A percentile compares a stretch with the other conserved stretches of the same genome.
phyloP scores from a whole-genome alignment of 30 jellyfish, hydroid and myxozoan species.

The Hydractinia echinata region DNA sequence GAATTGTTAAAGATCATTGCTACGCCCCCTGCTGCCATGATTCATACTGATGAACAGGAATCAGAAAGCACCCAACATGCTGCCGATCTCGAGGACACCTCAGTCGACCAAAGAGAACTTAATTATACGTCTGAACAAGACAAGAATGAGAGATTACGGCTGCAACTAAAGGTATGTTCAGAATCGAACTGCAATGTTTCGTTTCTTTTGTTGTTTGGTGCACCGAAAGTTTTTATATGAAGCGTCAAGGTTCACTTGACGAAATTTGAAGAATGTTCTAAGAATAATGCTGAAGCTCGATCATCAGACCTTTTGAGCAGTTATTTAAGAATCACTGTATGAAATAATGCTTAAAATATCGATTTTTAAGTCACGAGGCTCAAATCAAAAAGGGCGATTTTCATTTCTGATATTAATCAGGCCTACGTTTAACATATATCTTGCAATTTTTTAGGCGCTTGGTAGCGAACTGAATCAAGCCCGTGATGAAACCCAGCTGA shows the following conservation, averaged over 20 bases:
- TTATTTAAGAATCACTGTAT: too few species aligned
- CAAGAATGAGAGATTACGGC: slow-evolving; percentile 64
- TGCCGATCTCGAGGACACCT: slow-evolving; percentile 50
- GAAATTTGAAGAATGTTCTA: too few species aligned
- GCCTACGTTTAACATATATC: too few species aligned
- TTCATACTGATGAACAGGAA: slow-evolving; percentile 67
- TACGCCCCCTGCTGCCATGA: slow-evolving; percentile 64
- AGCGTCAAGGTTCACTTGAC: too few species aligned
- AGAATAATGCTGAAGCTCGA: too few species aligned
- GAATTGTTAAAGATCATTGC: slow-evolving; percentile 26
- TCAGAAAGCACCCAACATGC: slow-evolving; percentile 45
- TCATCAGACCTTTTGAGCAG: too few species aligned
- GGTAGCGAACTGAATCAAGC: slow-evolving; percentile 70
- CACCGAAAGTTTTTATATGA: not conserved
- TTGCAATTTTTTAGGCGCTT: slow-evolving; percentile 43
- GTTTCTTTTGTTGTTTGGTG: not conserved
- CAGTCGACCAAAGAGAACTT: slow-evolving; percentile 50
- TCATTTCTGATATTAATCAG: too few species aligned
- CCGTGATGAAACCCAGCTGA: slow-evolving; percentile 66
- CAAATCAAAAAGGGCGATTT: not conserved
- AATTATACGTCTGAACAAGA: slow-evolving; percentile 71
- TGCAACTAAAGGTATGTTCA: slow-evolving; percentile 63
- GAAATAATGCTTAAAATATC: too few species aligned
- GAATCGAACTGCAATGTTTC: too few species aligned
- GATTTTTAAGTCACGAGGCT: too few species aligned